Evolutionary conservation across 2,113 vertebrate genomes (phyloP), one percentile per base, ranked within the genome.

Genomic region (Cyprichromis sp.): DNA sequence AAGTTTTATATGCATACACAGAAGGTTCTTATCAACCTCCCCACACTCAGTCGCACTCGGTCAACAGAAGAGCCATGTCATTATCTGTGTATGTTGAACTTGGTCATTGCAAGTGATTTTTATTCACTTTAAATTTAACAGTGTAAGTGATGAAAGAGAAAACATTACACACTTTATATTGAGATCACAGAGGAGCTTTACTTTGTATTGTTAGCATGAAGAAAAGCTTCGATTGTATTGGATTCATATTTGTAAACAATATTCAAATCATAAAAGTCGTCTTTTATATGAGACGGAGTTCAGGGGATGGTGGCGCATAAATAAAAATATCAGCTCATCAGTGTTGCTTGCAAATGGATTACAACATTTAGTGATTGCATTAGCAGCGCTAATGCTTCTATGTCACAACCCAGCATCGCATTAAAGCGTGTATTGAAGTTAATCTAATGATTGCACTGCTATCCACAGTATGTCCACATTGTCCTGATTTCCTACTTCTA

Each of bases 401-500:
- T 24, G 4, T 79, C 84, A 13, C 21, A 61, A 55, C 76, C 21
- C 5, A 81, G n/a, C 31, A 12, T 42, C 2, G 5, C 3, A 54
- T 29, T 54, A 21, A 83, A 84, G 12, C 38, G 12, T 36, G 52
- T 14, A n/a, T 31, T 86, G 26, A 55, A 42, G 63, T 90, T 68
- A 83, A 85, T 92, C 59, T 83, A 80, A 88, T 88, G 66, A 81
- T 61, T 89, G 66, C 53, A 34, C 85, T 19, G 40, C 85, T 82
- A 50, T 47, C 66, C 52, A 36, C 78, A 68, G 66, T 63, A 11
- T 84, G 76, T 50, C 54, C 86, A 87, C 93, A 86, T 83, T 93
- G 93, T 93, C 94, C 94, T 93, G 86, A 89, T 94, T 94, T 93
- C 82, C 86, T 85, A 19, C 78, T 90, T 93, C 91, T 95, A 95